Base-by-base conservation (phyloP, 2,888 invertebrate species). In the Euplexia lucipara region DNA sequence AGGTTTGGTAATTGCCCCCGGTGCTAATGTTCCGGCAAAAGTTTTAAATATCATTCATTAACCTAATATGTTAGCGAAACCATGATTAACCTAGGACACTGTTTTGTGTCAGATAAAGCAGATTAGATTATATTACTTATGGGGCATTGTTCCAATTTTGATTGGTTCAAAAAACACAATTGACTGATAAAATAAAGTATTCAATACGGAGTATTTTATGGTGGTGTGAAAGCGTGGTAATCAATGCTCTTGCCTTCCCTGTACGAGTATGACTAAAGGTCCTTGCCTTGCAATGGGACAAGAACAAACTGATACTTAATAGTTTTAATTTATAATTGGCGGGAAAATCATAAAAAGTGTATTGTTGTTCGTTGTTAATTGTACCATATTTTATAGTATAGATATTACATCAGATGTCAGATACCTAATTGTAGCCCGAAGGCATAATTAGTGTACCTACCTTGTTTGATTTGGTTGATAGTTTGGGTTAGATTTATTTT, bases 1-100 rank as follows among this genome's bases (percentile, higher is more conserved):
- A 74, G 54, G 41, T 72, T 74, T 47, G 51, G 58, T 78, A 66
- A 73, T 73, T 37, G n/a, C 32, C 39, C 41, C 42, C 7, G 16
- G n/a, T 39, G 45, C 32, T 57, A 67, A 78, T 66, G 79, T 44
- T 18, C 44, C 10, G 22, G 73, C 44, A 48, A 74, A 74, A 67
- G 54, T 59, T 56, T 39, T 56, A 3, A 73, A 59, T 65, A 54
- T 44, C 51, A 48, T 44, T 65, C 54, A 66, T 73, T 73, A 73
- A 26, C 68, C 67, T 58, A 57, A 41, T 71, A 45, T 56, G 75
- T 66, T 47, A 66, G 58, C 51, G 45, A 74, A 74, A 73, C 58
- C 68, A 48, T 67, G 16, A 53, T 78, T 71, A 77, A 39, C 39
- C 30, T 41, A 16, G 52, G 44, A 42, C 51, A 54, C 39, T 14